Evolutionary conservation across 2,113 vertebrate genomes (phyloP).

Genomic region (Ceyx margarethae): DNA sequence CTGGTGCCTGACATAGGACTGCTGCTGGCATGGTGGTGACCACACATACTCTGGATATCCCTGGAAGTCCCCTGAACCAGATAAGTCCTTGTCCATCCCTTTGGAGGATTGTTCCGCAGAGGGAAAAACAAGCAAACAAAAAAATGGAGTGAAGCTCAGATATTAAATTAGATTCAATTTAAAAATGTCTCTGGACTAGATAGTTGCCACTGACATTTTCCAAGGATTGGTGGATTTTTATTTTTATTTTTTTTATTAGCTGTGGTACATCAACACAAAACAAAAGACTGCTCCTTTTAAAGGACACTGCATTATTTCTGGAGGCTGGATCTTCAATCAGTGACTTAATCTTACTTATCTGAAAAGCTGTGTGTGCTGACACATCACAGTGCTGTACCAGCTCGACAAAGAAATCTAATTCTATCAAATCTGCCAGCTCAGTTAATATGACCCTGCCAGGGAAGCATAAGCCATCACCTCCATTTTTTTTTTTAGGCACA

Average conservation of each 20-base stretch:
- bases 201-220: conserved; percentile 1
- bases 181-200: background rate
- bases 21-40: background rate
- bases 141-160: background rate
- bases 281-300: background rate
- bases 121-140: background rate
- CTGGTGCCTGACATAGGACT: background rate
- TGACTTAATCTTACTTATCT: conserved; percentile 32
- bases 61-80: background rate
- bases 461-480: background rate
- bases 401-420: background rate
- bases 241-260: background rate
- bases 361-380: conserved; percentile 43
- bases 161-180: background rate
- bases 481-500: background rate
- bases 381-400: conserved; percentile 20
- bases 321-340: conserved; percentile 6
- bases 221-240: background rate
- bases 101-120: background rate
- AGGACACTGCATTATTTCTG: background rate
- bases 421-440: conserved; percentile 42
- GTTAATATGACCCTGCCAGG: conserved; percentile 27
- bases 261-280: background rate
- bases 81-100: background rate
- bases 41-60: background rate